A percentile compares a stretch with the other conserved stretches of the same genome.
Conservation (phyloP, 2,888 invertebrate genomes). For the Cataglyphis albicans region DNA sequence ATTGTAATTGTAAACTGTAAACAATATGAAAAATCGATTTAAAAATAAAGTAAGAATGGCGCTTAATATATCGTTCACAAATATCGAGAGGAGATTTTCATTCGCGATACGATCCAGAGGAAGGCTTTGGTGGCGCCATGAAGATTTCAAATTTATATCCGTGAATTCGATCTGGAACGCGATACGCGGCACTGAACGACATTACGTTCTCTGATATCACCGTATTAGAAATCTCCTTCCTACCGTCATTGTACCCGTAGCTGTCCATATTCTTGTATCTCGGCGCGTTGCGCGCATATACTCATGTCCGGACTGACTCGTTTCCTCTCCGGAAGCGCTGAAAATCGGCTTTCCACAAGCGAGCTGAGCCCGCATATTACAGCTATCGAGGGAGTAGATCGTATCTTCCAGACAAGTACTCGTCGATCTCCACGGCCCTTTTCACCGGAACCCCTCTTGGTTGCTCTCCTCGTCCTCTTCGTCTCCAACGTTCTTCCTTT, state of each 20-base stretch:
- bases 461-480: constrained; percentile 37
- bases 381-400: constrained; percentile 59
- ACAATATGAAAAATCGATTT: constrained; percentile 17
- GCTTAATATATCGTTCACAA: constrained; percentile 26
- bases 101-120: not conserved
- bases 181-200: constrained; percentile 33
- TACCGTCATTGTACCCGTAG: not conserved
- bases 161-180: constrained; percentile 38
- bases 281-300: not conserved
- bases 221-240: constrained; percentile 28
- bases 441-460: constrained; percentile 36
- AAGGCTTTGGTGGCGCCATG: constrained; percentile 29
- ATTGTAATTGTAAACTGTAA: not conserved
- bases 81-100: not conserved
- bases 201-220: constrained; percentile 34
- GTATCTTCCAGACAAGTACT: constrained; percentile 61
- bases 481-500: not conserved
- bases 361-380: constrained; percentile 55
- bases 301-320: constrained; percentile 26
- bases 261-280: constrained; percentile 21
- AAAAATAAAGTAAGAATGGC: constrained; percentile 10
- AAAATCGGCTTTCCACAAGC: constrained; percentile 65
- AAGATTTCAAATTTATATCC: constrained; percentile 53
- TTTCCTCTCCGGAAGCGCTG: constrained; percentile 59
- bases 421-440: constrained; percentile 47